Evolutionary conservation across 2,888 invertebrate species (phyloP), one percentile per base, ranked within the genome.

Genomic region (Reticulitermes lucifugus): DNA sequence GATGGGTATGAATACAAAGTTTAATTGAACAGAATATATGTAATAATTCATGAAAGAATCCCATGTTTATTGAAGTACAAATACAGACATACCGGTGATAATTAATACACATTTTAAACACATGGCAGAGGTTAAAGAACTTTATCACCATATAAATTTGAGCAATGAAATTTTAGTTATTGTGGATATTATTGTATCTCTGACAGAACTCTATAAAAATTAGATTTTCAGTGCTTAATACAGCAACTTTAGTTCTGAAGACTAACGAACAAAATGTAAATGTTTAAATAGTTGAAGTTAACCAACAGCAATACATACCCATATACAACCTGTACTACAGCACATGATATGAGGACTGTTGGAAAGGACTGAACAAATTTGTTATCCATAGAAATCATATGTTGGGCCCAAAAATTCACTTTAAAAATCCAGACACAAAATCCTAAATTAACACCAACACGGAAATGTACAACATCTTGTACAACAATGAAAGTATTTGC

Each of bases 141-240:
- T 21, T 73, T 41, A 73, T 73, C 73, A 73, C 41, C 41, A 73
- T 73, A 73, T 41, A 9, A 14, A 73, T 29, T 73, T 73, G 73
- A 73, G 73, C 73, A 73, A 73, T 73, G 73, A 35, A 41, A 73
- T 73, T 35, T 73, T 73, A 73, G 21, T 73, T 73, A 73, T 73
- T 73, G 73, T 73, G 41, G 73, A 12, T 41, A 73, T 73, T 73
- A 73, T 73, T 73, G 73, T 73, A 65, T 65, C 41, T 73, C 6
- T 73, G 73, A 73, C 10, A 73, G 41, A 29, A 73, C 29, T 35
- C 18, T 41, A 35, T 73, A 73, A 21, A 73, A 35, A 73, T 6
- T 21, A 14, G 1, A n/a, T 41, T 41, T 41, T 73, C 18, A 41
- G 2, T 22, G 41, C 6, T 73, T 41, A 35, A 73, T 4, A 73